Evolutionary conservation across 2,888 invertebrate species (phyloP).

Genomic region (Macaria liturata): DNA sequence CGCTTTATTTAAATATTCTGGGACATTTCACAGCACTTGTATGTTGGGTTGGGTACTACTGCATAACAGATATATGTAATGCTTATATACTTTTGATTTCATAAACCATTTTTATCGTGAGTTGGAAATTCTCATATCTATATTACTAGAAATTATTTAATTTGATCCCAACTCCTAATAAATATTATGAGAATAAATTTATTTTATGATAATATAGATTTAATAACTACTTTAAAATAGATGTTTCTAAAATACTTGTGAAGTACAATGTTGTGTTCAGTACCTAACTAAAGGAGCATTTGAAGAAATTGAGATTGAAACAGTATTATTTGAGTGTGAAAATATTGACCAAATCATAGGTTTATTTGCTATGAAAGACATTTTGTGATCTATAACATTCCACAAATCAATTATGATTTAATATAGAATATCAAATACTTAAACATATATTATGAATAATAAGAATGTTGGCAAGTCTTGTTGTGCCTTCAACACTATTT

Average conservation of each 20-base stretch:
- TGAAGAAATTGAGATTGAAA: slow-evolving; percentile 26
- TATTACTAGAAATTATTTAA: no score
- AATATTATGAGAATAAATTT: neutral
- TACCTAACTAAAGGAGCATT: slow-evolving; percentile 14
- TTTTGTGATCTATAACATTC: slow-evolving; percentile 28
- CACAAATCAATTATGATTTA: slow-evolving; percentile 14
- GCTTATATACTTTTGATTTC: no score
- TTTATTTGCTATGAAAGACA: slow-evolving; percentile 21
- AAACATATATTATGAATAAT: neutral
- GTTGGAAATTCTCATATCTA: no score
- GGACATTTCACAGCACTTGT: no score
- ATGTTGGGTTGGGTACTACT: no score
- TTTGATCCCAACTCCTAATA: neutral
- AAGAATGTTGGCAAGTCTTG: no score
- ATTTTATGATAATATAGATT: no score
- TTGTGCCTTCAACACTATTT: no score
- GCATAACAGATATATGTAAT: no score
- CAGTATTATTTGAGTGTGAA: slow-evolving; percentile 27
- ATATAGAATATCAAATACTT: neutral
- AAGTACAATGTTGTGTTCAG: slow-evolving; percentile 20
- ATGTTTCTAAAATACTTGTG: slow-evolving; percentile 7
- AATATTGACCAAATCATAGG: slow-evolving; percentile 24
- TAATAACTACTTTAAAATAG: slow-evolving; percentile 3
- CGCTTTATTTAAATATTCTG: no score
- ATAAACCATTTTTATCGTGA: no score